Evolutionary conservation across 2,888 invertebrate genomes (phyloP), one percentile per base, ranked within the genome.

Genomic region (Hydroisotoma schaefferi): DNA sequence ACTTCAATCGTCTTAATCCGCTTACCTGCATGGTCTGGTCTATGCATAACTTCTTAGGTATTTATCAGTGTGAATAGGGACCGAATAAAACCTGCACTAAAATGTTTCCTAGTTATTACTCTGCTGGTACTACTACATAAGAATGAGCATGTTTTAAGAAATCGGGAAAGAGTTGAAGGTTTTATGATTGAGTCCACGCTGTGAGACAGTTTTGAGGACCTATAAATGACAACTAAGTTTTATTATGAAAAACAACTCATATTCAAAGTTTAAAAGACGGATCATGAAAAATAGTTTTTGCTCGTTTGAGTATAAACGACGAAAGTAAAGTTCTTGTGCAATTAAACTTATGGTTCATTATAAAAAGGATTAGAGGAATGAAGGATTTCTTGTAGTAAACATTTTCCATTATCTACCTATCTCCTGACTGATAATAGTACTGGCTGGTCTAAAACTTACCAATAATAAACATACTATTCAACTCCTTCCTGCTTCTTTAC

Each of bases 151-250:
- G 40, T 56, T 23, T 29, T 27, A 37, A 22, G 54, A 49, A 53
- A 43, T 48, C 44, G 60, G 33, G 49, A 58, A 63, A 61, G 63
- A 67, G 66, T 67, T 63, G 61, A 69, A 69, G 64, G 58, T 70
- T 70, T 70, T 70, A 68, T 68, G 66, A 68, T 68, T 55, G 68
- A 61, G 63, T 57, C 60, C 70, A 70, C 47, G 70, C 70, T 70
- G 70, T 58, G 70, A 55, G 57, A 60, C 57, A 60, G 49, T 63
- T 59, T 57, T 60, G 43, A 57, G 58, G 28, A 46, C 53, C 61
- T 54, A 54, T 61, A 61, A 57, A 61, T 49, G 61, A 61, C 61
- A 61, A 54, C 48, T 48, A 23, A 27, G 55, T 60, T 60, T 56
- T 60, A 60, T 60, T 53, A 23, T 22, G 23, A 23, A 33, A 53